Evolutionary conservation across 2,113 vertebrate genomes (phyloP), one percentile per base, ranked within the genome.

Genomic region (Thunnus thynnus): DNA sequence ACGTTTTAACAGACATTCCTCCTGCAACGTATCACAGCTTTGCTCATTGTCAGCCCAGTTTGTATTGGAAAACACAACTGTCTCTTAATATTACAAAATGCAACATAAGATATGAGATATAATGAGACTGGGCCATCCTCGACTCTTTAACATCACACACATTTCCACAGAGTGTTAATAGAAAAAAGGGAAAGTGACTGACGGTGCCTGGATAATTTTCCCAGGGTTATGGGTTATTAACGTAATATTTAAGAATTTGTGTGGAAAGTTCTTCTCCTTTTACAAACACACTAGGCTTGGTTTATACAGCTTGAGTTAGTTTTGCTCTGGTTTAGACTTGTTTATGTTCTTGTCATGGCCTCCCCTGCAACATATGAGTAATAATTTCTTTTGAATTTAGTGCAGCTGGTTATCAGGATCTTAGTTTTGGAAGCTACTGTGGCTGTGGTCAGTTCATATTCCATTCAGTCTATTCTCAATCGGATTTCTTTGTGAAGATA

Each of bases 21-120:
- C 57, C 79, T 84, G 67, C 80, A 58, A 57, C 76, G 78, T 76
- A 68, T 70, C 63, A 66, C 18, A 56, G 30, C 52, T 51, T 5
- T 48, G 13, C 44, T 52, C 20, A 55, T 14, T 56, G 51, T 44
- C 54, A 14, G 47, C 20, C 36, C 8, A 32, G 62, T 48, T 70
- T 61, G 41, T 66, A 11, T 50, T 16, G 9, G 2, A 61, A 12
- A 46, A 64, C 50, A 30, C 27, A 61, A 51, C 52, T 56, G 60
- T 57, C 13, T 71, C 16, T 22, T 13, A 18, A 61, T 13, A 22
- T 22, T 30, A 52, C 3, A 0, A 64, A 54, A 48, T 41, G 9
- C 7, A 41, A 41, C 9, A 41, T 41, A 41, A 41, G 36, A 9
- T 41, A 41, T 7, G 41, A 46, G 25, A 16, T 3, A 1, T 22